phyloP scores from a whole-genome alignment of 2,797 vertebrate species.

The Melopsittacus undulatus region DNA sequence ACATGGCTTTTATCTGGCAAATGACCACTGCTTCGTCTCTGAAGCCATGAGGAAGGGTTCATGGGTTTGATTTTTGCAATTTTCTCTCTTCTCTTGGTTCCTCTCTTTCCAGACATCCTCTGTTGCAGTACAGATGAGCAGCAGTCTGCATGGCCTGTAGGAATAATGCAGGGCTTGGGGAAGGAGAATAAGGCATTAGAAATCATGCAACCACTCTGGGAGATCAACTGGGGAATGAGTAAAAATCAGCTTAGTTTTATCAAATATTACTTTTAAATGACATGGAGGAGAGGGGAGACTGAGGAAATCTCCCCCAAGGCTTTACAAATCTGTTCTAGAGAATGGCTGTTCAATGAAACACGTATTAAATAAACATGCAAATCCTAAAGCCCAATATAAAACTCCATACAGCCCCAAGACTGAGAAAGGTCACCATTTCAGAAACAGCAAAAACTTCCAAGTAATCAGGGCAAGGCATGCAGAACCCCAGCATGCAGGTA shows the following conservation, averaged over 20 bases:
- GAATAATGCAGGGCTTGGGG: neutral
- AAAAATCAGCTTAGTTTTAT: neutral
- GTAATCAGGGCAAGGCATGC: neutral
- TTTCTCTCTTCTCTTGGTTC: neutral
- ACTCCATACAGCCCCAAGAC: neutral
- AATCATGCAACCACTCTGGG: neutral
- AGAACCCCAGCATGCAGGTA: neutral
- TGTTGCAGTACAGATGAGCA: neutral
- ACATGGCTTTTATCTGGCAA: neutral
- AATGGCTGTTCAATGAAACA: neutral
- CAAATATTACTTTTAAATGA: constrained; percentile 12
- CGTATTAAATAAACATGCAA: neutral
- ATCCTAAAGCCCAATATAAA: neutral
- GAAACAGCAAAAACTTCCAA: neutral
- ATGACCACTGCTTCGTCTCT: neutral
- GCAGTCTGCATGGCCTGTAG: neutral
- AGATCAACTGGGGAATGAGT: neutral
- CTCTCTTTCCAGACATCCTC: neutral
- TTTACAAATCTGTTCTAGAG: neutral
- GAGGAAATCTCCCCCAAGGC: neutral
- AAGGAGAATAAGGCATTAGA: neutral
- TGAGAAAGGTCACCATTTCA: neutral
- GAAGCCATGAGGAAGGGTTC: neutral
- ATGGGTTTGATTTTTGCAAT: neutral
- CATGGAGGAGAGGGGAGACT: neutral